Percentiles rank a stretch among this genome's conserved stretches.
Evolutionary conservation across 2,888 invertebrate species (phyloP).

Genomic region (Branchipolynoe longqiensis): DNA sequence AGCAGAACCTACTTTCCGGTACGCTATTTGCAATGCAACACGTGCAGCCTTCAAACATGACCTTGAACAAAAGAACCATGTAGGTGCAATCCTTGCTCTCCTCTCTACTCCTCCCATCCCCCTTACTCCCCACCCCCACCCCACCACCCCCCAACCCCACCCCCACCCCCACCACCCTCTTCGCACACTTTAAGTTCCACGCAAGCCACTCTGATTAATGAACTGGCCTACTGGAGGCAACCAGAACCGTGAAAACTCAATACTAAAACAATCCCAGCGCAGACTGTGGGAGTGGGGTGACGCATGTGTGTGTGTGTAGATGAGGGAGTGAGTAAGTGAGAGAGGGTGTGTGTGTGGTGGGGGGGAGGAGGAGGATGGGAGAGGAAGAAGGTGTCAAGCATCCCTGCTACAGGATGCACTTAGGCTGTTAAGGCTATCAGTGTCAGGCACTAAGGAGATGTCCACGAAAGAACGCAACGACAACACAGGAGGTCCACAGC

Average conservation of each 20-base stretch:
- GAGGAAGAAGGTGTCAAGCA: not conserved
- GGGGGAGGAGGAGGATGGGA: not conserved
- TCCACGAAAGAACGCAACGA: too few relatives aligned
- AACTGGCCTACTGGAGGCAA: not conserved
- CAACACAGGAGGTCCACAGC: too few relatives aligned
- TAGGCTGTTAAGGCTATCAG: too few relatives aligned
- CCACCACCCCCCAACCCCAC: not conserved
- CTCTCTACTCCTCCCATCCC: not conserved
- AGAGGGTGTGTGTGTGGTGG: not conserved
- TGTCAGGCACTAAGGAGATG: too few relatives aligned
- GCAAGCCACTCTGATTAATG: not conserved
- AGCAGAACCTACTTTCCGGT: not conserved
- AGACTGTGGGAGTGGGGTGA: not conserved
- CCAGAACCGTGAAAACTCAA: not conserved
- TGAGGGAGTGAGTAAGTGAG: not conserved
- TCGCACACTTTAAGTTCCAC: not conserved
- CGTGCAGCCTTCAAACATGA: not conserved
- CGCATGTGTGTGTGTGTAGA: not conserved
- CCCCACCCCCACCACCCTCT: not conserved
- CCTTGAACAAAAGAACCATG: not conserved
- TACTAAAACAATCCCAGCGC: not conserved
- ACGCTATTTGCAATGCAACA: not conserved
- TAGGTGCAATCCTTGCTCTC: not conserved
- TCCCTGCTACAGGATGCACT: not conserved
- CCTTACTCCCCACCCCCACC: not conserved